Base-by-base conservation (phyloP, 2,797 vertebrate species). In the Sandelia bainsii region DNA sequence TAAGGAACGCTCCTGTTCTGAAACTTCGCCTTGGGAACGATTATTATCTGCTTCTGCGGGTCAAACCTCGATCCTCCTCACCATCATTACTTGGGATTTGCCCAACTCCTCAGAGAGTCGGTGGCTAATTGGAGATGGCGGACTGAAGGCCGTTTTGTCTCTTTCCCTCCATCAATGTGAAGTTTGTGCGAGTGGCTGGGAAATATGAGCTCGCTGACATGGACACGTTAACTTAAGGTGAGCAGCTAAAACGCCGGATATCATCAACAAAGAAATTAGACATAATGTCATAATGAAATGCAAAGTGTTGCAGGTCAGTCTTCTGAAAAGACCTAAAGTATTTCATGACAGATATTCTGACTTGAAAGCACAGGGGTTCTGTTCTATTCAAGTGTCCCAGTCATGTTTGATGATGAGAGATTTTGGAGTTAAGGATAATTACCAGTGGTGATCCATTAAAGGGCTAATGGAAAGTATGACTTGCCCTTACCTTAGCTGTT, bases 21-120 rank as follows among this genome's bases (percentile, higher is more conserved):
- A 66, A 63, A 69, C 57, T 25, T 60, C 12, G 29, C 69, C 77
- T 53, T 40, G 81, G 84, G 81, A 84, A 53, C 7, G 16, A 83
- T 78, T 78, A 78, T 77, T 62, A 82, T 78, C 76, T 69, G 60
- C 79, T 63, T 80, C 60, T 64, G 34, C 53, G 50, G 79, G 53
- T 73, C 40, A 25, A 54, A 74, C 62, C 62, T 20, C 2, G 2
- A 48, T 58, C 50, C 50, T 75, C 50, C 62, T 66, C 45, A 27
- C 13, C 22, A 8, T 34, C 23, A 22, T 75, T 84, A 77, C 84
- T 68, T 77, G 77, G 67, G 61, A 84, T 77, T 68, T 23, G 53
- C 65, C 52, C 37, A 73, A 69, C 71, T 76, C 79, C 60, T 44
- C 27, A 2, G 62, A 68, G 73, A 77, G 39, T 25, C 6, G 4